Evolutionary conservation across 37 sponge, comb jelly and placozoan species (phyloP).

Genomic region (Beroe ovata): DNA sequence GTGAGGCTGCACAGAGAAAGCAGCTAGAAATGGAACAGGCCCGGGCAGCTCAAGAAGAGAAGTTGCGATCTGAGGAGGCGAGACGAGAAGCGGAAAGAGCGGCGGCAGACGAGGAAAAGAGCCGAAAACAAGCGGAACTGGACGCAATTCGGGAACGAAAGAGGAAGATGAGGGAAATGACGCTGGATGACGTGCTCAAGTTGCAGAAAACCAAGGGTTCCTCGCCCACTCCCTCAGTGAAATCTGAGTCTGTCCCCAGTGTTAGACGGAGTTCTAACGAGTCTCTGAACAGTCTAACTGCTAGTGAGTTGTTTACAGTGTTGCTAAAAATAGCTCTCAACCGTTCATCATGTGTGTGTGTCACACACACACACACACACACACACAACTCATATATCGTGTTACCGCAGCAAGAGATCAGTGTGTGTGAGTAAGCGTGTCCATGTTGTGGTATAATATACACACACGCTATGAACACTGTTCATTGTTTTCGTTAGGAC

Average conservation of each 20-base stretch:
- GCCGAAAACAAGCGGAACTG: neutral
- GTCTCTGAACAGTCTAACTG: constrained; percentile 59
- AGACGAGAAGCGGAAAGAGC: neutral
- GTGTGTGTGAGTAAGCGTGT: no score
- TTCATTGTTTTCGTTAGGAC: no score
- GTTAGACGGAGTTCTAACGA: constrained; percentile 15
- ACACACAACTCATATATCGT: no score
- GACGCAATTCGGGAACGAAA: constrained; percentile 51
- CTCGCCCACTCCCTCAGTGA: constrained; percentile 34
- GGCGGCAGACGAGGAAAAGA: neutral
- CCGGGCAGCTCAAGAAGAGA: neutral
- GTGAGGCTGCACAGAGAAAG: neutral
- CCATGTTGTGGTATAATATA: no score
- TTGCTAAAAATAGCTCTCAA: no score
- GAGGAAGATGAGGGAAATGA: constrained; percentile 47
- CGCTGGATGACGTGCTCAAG: constrained; percentile 43
- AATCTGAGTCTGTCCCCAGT: constrained; percentile 19
- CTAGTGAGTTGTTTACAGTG: constrained; percentile 27
- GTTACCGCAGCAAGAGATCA: no score
- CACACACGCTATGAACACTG: no score
- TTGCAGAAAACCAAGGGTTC: constrained; percentile 36
- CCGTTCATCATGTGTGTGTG: no score
- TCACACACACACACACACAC: no score
- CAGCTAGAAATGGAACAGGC: constrained; percentile 2
- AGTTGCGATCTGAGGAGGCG: neutral